These are phyloP conservation scores for Trichosurus vulpecula DNA, from an alignment of 2,797 vertebrate genomes.

Conservation along the genomic window DNA sequence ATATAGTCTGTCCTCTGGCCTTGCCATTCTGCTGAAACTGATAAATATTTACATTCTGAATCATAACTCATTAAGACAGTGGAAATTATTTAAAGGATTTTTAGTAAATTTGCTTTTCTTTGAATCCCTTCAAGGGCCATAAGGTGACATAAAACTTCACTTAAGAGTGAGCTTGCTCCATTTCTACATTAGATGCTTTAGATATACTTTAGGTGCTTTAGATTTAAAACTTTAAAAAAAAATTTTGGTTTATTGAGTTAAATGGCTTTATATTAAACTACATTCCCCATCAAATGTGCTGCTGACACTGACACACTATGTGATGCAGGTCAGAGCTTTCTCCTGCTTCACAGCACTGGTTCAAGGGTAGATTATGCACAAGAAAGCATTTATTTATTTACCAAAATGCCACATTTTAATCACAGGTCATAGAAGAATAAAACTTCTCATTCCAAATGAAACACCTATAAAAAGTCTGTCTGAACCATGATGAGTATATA, in stretches of 20 bases:
- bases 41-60: constrained; percentile 21
- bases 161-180: constrained; percentile 20
- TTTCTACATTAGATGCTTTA: constrained; percentile 50
- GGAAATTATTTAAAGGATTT: constrained; percentile 36
- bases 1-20: not conserved
- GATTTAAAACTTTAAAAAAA: constrained; percentile 24
- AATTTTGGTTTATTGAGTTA: constrained; percentile 51
- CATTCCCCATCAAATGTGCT: constrained; percentile 68
- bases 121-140: constrained; percentile 12
- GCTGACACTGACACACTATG: constrained; percentile 8
- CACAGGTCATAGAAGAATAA: constrained; percentile 83
- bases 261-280: constrained; percentile 58
- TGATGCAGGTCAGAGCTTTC: constrained; percentile 68
- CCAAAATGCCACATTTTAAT: constrained; percentile 83
- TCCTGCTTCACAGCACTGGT: constrained; percentile 65
- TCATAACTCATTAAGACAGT: constrained; percentile 32
- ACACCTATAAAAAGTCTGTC: constrained; percentile 77
- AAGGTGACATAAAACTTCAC: constrained; percentile 41
- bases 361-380: constrained; percentile 73
- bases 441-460: constrained; percentile 82
- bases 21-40: constrained; percentile 25
- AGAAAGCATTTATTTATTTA: constrained; percentile 80
- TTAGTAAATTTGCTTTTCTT: constrained; percentile 52
- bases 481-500: constrained; percentile 72
- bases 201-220: not conserved